These are phyloP conservation scores for Idaea dimidiata DNA, from an alignment of 2,888 invertebrate species.

Conservation along the genomic window DNA sequence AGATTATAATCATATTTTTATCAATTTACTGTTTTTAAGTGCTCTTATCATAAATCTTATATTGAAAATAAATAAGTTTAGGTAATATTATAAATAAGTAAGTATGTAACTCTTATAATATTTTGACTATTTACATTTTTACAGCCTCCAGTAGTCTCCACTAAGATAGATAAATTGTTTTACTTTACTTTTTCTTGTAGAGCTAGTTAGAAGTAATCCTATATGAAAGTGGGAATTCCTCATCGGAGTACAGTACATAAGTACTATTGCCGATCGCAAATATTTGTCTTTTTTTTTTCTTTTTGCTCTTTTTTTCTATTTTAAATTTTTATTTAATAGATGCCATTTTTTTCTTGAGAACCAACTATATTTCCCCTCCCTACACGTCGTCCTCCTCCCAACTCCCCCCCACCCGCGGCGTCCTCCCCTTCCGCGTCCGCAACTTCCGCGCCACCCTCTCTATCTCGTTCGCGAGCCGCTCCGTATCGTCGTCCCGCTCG, in stretches of 20 bases:
- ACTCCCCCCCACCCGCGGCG: slow-evolving; percentile 24
- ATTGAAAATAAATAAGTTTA: not conserved
- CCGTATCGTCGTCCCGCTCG: slow-evolving; percentile 82
- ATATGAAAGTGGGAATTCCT: too few species aligned
- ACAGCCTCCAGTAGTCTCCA: not conserved
- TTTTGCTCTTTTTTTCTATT: too few species aligned
- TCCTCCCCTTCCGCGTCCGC: slow-evolving; percentile 19
- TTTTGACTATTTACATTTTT: not conserved
- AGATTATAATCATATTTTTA: not conserved
- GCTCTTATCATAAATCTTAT: not conserved
- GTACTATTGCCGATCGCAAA: too few species aligned
- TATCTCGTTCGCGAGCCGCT: slow-evolving; percentile 82
- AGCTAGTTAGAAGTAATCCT: too few species aligned
- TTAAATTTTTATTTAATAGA: too few species aligned
- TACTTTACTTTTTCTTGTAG: too few species aligned
- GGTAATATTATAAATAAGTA: not conserved
- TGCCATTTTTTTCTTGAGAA: too few species aligned
- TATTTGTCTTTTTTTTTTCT: too few species aligned
- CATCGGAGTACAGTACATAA: too few species aligned
- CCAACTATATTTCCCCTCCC: too few species aligned
- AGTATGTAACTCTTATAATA: not conserved
- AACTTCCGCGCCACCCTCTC: slow-evolving; percentile 62
- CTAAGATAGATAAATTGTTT: not conserved
- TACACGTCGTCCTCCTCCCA: too few species aligned
- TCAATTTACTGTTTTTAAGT: not conserved